Percentiles rank a stretch among this genome's conserved stretches.
phyloP scores from a whole-genome alignment of 2,113 vertebrate genomes.

The Clupea harengus region DNA sequence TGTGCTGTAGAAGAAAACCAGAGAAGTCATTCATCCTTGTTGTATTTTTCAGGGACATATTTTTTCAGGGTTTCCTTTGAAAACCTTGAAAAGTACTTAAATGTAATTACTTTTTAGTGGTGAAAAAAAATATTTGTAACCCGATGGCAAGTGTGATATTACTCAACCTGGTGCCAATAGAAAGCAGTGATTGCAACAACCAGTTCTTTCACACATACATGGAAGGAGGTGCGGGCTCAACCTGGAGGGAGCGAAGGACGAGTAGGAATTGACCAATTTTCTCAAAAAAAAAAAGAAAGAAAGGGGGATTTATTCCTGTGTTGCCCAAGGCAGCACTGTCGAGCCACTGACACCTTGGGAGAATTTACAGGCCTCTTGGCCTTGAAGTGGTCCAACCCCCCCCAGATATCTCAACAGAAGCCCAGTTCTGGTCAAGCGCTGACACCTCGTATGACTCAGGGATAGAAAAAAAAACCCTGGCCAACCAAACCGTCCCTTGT shows the following conservation, averaged over 20 bases:
- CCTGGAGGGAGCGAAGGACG: slow-evolving; percentile 27
- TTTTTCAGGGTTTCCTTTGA: background rate
- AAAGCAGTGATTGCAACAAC: background rate
- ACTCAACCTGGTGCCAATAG: background rate
- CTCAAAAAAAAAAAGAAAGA: slow-evolving; percentile 34
- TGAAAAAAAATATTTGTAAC: background rate
- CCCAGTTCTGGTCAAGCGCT: slow-evolving; percentile 43
- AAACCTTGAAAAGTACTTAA: background rate
- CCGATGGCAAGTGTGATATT: background rate
- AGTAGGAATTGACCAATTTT: slow-evolving; percentile 52
- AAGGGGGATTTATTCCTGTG: slow-evolving; percentile 58
- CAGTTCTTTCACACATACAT: background rate
- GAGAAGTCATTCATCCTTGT: background rate
- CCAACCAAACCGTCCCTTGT: background rate
- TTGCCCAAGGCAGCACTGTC: slow-evolving; percentile 50
- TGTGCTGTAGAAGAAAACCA: background rate
- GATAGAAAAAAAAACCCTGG: background rate
- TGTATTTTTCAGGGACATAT: background rate
- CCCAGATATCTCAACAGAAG: slow-evolving; percentile 64
- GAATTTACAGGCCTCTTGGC: slow-evolving; percentile 61
- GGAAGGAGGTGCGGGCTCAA: background rate
- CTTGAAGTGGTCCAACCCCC: slow-evolving; percentile 52
- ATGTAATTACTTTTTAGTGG: background rate
- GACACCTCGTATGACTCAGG: slow-evolving; percentile 45
- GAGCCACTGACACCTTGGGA: slow-evolving; percentile 65